Conservation (phyloP, 2,797 vertebrate genomes). For the Macroramphosus scolopax region DNA sequence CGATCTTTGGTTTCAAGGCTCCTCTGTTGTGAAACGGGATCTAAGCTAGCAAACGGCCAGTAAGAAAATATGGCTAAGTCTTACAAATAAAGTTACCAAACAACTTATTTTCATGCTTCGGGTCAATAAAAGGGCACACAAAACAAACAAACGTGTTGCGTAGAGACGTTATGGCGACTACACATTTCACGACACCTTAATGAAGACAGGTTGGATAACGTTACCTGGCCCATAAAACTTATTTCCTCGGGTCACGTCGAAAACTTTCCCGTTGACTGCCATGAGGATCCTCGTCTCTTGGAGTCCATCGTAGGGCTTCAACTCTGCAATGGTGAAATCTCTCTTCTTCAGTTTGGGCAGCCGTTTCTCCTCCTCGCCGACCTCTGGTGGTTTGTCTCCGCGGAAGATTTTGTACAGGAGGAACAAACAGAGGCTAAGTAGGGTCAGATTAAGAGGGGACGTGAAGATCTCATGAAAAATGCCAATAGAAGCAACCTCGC, state of each 20-base stretch:
- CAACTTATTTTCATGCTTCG: too few relatives aligned
- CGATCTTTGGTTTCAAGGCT: conserved; percentile 45
- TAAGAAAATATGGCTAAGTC: not conserved
- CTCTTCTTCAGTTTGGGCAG: conserved; percentile 85
- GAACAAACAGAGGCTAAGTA: conserved; percentile 89
- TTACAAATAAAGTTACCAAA: too few relatives aligned
- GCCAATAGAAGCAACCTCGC: conserved; percentile 69
- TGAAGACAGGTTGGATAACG: not conserved
- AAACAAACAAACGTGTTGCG: too few relatives aligned
- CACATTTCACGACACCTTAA: not conserved
- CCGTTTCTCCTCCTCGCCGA: conserved; percentile 71
- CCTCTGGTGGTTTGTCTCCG: conserved; percentile 79
- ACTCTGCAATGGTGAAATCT: conserved; percentile 86
- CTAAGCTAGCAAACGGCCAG: not conserved
- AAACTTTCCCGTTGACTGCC: conserved; percentile 93
- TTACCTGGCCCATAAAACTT: conserved; percentile 95
- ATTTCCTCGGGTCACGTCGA: conserved; percentile 90
- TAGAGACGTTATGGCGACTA: not conserved
- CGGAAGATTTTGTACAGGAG: conserved; percentile 91
- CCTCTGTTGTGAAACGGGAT: conserved; percentile 46
- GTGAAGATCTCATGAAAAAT: conserved; percentile 89
- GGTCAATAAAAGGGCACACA: rapidly evolving
- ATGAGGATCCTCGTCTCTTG: conserved; percentile 88
- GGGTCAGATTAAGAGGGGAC: conserved; percentile 88
- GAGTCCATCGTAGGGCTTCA: conserved; percentile 85